Evolutionary conservation across 1,140 invertebrate genomes (phyloP), one percentile per base, ranked within the genome.

Genomic region (Drosophila bipectinata): DNA sequence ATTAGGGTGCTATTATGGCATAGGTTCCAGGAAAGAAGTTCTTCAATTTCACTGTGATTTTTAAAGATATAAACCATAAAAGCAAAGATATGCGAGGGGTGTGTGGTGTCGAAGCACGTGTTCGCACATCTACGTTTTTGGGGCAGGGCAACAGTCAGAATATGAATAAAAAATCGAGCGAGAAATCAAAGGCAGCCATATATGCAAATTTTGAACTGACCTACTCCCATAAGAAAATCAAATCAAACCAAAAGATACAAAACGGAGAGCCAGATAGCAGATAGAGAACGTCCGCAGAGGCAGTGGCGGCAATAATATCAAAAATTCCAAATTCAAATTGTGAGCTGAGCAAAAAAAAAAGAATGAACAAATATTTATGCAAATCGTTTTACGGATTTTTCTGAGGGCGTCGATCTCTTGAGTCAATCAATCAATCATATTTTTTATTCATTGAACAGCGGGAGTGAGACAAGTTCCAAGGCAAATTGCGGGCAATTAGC

Each of bases 171-270:
- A 87, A 88, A 73, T 89, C 79, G 68, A 61, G 75, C 71, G 68
- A 82, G 82, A 87, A 85, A 87, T 87, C 83, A 85, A 82, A 87
- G 80, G 72, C 83, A 87, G 61, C 60, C 66, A 57, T 71, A 83
- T 87, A 87, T 88, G 83, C 84, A 88, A 88, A 88, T 88, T 88
- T 88, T 83, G 84, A 88, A 88, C 83, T 88, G 83, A 88, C 83
- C 83, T 88, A 88, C 83, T 88, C 76, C 83, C 83, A 88, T 88
- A 88, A 77, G 74, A 85, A 83, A 88, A 79, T 60, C 77, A 85
- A 87, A 87, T 77, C 66, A 67, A 84, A 76, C 52, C 81, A 72
- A 62, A 52, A 51, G 66, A 73, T 47, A 39, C 44, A 48, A 72
- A 56, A 15, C 32, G 2, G 5, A 18, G 39, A 49, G 30, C 34